Evolutionary conservation across 2,888 invertebrate species (phyloP).

Genomic region (Lagria hirta): DNA sequence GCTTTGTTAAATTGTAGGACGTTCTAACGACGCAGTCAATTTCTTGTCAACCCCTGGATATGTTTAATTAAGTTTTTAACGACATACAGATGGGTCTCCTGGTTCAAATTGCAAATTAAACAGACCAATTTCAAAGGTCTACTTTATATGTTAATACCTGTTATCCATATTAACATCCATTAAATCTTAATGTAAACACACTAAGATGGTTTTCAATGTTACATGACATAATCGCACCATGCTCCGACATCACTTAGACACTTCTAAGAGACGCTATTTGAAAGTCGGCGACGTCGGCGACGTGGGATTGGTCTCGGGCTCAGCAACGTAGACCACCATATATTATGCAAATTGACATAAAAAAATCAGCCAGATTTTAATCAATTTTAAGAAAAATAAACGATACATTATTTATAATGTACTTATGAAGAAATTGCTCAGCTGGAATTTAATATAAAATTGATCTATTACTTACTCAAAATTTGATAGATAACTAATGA

Average conservation of each 20-base stretch:
- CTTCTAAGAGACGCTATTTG: conserved; percentile 4
- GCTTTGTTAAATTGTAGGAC: conserved; percentile 1
- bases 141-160: conserved; percentile 30
- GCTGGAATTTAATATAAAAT: no score
- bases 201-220: conserved; percentile 25
- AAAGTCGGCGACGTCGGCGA: no score
- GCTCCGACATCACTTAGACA: conserved; percentile 4
- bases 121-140: conserved; percentile 25
- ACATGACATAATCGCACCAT: conserved; percentile 25
- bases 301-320: no score
- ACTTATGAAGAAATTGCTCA: no score
- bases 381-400: no score
- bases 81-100: conserved; percentile 16
- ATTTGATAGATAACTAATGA: no score
- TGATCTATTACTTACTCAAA: no score
- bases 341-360: no score
- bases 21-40: not conserved
- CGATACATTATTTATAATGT: no score
- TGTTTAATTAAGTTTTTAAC: conserved; percentile 21
- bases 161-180: conserved; percentile 30
- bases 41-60: conserved; percentile 10
- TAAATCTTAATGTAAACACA: conserved; percentile 29
- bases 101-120: conserved; percentile 25
- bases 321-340: no score
- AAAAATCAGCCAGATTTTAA: no score